A percentile compares a stretch with the other conserved stretches of the same genome.
phyloP scores from a whole-genome alignment of 2,113 vertebrate species.

The Cranoglanis bouderius region DNA sequence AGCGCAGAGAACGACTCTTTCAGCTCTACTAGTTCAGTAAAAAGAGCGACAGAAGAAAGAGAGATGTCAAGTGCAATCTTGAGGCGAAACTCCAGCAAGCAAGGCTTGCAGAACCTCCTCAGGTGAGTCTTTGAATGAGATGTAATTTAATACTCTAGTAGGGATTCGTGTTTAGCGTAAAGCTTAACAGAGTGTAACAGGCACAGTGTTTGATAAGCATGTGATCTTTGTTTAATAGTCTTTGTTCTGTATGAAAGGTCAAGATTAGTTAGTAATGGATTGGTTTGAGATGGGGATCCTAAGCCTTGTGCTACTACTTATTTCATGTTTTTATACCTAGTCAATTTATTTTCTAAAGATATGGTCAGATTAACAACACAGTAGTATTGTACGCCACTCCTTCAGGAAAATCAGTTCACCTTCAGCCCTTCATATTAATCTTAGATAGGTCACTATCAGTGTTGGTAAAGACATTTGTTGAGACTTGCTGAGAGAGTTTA shows the following conservation, averaged over 20 bases:
- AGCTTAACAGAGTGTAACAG: background rate
- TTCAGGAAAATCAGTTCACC: background rate
- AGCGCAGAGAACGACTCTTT: conserved; percentile 26
- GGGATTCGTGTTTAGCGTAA: background rate
- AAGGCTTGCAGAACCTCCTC: conserved; percentile 82
- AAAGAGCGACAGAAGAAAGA: conserved; percentile 42
- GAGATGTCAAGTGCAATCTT: conserved; percentile 73
- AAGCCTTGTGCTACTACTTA: background rate
- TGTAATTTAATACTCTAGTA: background rate
- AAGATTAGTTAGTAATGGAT: background rate
- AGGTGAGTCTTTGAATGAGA: conserved; percentile 73
- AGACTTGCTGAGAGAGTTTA: conserved; percentile 22
- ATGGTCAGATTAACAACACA: background rate
- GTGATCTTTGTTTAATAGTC: background rate
- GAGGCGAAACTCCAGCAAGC: conserved; percentile 82
- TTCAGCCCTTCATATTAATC: background rate
- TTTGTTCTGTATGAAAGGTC: background rate
- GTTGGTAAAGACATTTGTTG: conserved; percentile 22
- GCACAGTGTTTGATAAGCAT: background rate
- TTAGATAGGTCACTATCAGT: conserved; percentile 3
- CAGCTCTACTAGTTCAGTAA: conserved; percentile 3
- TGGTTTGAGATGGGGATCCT: background rate
- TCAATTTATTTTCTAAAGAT: background rate
- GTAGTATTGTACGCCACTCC: background rate
- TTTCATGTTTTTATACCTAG: background rate